Percentiles rank a stretch among this genome's conserved stretches.
These are phyloP conservation scores for Sogatella furcifera DNA, from an alignment of 1,140 invertebrate species.

Conservation along the genomic window DNA sequence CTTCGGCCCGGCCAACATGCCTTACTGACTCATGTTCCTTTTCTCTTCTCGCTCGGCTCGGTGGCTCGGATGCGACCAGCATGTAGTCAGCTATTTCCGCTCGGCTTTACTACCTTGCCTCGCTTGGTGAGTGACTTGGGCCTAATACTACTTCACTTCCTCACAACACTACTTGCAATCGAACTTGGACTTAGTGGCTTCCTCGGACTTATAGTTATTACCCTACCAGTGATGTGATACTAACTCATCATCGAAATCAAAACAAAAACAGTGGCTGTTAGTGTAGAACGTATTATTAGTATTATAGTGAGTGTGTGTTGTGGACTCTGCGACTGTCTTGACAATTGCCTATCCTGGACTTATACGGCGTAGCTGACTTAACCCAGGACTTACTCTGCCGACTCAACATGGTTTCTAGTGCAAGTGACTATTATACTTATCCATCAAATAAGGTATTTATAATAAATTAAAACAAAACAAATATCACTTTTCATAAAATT, in stretches of 20 bases:
- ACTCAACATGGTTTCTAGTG: too few relatives aligned
- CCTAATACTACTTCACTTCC: background rate
- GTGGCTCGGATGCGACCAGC: background rate
- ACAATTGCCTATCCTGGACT: background rate
- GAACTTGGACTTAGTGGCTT: background rate
- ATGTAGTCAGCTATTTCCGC: background rate
- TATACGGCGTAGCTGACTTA: background rate
- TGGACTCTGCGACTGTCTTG: too few relatives aligned
- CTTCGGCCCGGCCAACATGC: background rate
- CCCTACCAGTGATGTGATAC: background rate
- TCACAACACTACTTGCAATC: background rate
- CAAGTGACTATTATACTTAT: too few relatives aligned
- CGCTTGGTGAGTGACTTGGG: background rate
- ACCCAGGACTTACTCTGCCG: too few relatives aligned
- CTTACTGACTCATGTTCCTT: constrained; percentile 4
- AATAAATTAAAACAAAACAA: too few relatives aligned
- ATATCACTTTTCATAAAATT: too few relatives aligned
- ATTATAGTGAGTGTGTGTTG: too few relatives aligned
- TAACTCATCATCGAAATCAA: too few relatives aligned
- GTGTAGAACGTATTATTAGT: too few relatives aligned
- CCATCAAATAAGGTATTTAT: too few relatives aligned
- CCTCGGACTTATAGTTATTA: background rate
- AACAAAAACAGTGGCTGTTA: too few relatives aligned
- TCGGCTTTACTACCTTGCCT: background rate
- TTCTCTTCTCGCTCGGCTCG: background rate